Evolutionary conservation across 2,113 vertebrate species (phyloP).

Genomic region (Todiramphus saurophagus): DNA sequence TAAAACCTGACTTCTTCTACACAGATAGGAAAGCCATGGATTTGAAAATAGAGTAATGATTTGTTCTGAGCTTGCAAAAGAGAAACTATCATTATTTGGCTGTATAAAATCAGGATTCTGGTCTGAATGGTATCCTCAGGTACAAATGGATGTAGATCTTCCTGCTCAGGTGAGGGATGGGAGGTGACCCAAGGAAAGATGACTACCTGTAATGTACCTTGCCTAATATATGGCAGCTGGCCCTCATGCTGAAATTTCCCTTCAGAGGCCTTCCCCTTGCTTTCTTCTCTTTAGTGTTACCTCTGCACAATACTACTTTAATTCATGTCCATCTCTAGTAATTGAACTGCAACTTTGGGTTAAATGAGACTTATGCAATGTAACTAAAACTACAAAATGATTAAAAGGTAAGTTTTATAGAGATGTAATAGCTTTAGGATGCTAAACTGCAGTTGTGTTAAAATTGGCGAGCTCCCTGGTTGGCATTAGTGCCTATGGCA

Average conservation of each 20-base stretch:
- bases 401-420: background rate
- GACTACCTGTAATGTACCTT: background rate
- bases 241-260: background rate
- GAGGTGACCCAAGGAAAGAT: background rate
- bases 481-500: background rate
- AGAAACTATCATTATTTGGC: background rate
- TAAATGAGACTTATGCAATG: background rate
- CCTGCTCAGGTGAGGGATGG: background rate
- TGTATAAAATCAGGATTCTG: background rate
- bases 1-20: background rate
- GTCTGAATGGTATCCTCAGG: background rate
- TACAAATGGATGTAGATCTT: background rate
- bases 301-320: background rate
- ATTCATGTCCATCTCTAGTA: background rate
- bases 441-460: background rate
- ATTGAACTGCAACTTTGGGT: background rate
- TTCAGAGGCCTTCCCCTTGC: background rate
- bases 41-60: background rate
- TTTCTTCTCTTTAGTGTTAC: background rate
- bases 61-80: background rate
- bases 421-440: background rate
- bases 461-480: background rate
- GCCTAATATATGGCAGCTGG: background rate
- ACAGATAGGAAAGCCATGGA: background rate
- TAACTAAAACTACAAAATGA: background rate